These are phyloP conservation scores for Drosophila kanapiae DNA, from an alignment of 1,140 invertebrate species.

Conservation along the genomic window DNA sequence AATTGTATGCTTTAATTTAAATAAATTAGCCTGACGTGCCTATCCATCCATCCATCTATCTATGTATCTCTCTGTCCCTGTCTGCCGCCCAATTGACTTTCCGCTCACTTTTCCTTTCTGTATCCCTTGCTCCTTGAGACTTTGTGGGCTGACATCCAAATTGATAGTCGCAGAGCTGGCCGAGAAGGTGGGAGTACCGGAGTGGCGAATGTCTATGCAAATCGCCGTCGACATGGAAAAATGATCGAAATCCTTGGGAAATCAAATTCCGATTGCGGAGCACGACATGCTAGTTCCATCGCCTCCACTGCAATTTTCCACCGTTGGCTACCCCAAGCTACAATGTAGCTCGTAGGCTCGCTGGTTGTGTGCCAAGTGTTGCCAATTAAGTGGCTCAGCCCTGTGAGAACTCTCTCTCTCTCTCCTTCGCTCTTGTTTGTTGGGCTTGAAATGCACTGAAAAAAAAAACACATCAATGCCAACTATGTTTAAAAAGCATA, in stretches of 20 bases:
- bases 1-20: slow-evolving; percentile 76
- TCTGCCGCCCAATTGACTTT: slow-evolving; percentile 7
- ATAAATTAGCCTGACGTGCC: slow-evolving; percentile 71
- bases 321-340: slow-evolving; percentile 29
- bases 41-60: slow-evolving; percentile 41
- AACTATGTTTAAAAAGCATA: no score
- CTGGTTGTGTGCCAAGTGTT: slow-evolving; percentile 64
- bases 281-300: slow-evolving; percentile 57
- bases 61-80: slow-evolving; percentile 10
- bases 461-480: not conserved
- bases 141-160: slow-evolving; percentile 62
- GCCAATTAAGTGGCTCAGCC: slow-evolving; percentile 67
- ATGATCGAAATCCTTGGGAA: slow-evolving; percentile 81
- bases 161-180: slow-evolving; percentile 57
- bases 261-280: slow-evolving; percentile 78
- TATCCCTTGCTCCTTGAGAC: slow-evolving; percentile 7
- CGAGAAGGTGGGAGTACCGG: slow-evolving; percentile 32
- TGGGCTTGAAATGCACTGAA: not conserved
- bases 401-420: slow-evolving; percentile 8
- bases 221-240: slow-evolving; percentile 66
- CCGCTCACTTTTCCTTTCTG: not conserved
- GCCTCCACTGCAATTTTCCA: slow-evolving; percentile 18
- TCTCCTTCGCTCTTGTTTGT: slow-evolving; percentile 19
- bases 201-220: slow-evolving; percentile 59
- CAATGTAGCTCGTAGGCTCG: slow-evolving; percentile 46